A percentile compares a stretch with the other conserved stretches of the same genome.
phyloP scores from a whole-genome alignment of 2,797 vertebrate genomes.

The Cyclura pinguis region DNA sequence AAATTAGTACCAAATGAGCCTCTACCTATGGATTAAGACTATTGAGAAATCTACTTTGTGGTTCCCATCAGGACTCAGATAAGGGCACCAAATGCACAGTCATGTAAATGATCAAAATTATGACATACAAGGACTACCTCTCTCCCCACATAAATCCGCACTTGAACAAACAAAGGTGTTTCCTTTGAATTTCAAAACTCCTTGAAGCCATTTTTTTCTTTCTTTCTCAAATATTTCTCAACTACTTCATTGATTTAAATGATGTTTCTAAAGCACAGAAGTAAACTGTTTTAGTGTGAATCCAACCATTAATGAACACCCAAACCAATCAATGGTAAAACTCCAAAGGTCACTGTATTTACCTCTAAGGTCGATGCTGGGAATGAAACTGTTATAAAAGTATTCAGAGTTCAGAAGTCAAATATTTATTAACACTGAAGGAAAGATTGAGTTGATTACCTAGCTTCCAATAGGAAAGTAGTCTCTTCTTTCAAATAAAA shows the following conservation, averaged over 20 bases:
- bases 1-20: no score
- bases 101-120: background rate
- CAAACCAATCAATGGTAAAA: slow-evolving; percentile 79
- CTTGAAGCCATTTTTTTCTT: background rate
- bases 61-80: background rate
- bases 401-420: slow-evolving; percentile 76
- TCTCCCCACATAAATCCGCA: background rate
- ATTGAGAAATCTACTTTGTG: background rate
- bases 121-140: background rate
- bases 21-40: no score
- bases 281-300: slow-evolving; percentile 71
- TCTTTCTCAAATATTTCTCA: slow-evolving; percentile 75
- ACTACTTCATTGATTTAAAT: slow-evolving; percentile 82
- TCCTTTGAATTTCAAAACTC: slow-evolving; percentile 21
- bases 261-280: slow-evolving; percentile 52
- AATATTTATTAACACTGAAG: slow-evolving; percentile 67
- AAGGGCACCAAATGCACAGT: background rate
- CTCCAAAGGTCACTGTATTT: slow-evolving; percentile 80
- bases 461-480: slow-evolving; percentile 47
- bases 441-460: slow-evolving; percentile 53
- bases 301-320: slow-evolving; percentile 73
- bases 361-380: slow-evolving; percentile 76
- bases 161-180: background rate
- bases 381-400: slow-evolving; percentile 79
- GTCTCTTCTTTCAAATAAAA: slow-evolving; percentile 64